phyloP scores from a whole-genome alignment of 2,888 invertebrate species.

The Nomada flava region DNA sequence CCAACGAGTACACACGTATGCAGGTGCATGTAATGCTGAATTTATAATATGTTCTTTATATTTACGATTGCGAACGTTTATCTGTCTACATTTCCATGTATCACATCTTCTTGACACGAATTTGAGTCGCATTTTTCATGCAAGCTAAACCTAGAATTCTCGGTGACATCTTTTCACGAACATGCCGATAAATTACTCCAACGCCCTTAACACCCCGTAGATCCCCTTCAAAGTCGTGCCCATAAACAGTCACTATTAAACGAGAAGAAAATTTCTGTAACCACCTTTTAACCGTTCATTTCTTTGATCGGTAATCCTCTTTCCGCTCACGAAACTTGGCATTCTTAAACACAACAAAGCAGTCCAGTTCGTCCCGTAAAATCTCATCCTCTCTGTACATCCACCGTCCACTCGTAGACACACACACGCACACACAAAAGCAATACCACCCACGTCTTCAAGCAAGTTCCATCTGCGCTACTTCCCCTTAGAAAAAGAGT shows the following conservation, averaged over 20 bases:
- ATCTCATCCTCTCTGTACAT: not conserved
- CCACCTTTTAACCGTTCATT: not conserved
- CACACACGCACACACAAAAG: not conserved
- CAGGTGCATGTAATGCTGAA: too few species aligned
- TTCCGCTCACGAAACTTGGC: not conserved
- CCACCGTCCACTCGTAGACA: not conserved
- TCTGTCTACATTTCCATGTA: too few species aligned
- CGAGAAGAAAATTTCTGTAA: not conserved
- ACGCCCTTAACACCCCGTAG: too few species aligned
- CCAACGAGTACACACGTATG: too few species aligned
- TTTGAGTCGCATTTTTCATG: conserved; percentile 10
- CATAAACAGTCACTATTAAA: not conserved
- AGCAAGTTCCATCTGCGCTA: not conserved
- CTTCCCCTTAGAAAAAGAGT: not conserved
- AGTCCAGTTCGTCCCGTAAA: not conserved
- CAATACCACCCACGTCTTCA: not conserved
- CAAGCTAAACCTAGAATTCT: not conserved
- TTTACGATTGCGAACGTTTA: too few species aligned
- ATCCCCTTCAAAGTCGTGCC: not conserved
- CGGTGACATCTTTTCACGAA: not conserved
- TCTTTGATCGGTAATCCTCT: not conserved
- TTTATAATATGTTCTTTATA: too few species aligned
- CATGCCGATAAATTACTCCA: too few species aligned
- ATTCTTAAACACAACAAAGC: not conserved
- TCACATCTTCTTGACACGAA: not conserved